Base-by-base conservation (phyloP, 2,113 vertebrate genomes). In the Thinocorus orbignyianus region DNA sequence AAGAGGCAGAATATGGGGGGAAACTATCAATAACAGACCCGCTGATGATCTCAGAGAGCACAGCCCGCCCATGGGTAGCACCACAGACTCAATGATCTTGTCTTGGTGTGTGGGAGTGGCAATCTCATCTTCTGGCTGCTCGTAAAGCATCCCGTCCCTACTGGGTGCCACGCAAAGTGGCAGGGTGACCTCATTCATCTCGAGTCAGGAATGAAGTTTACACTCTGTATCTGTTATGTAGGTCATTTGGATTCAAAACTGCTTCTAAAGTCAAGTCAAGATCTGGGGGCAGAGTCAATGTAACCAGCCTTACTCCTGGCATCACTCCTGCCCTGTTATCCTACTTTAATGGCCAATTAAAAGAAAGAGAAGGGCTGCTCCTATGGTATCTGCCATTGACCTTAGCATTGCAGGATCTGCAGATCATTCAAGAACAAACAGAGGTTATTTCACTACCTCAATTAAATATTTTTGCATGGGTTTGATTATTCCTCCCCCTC, bases 151-250 rank as follows among this genome's bases (percentile, higher is more conserved):
- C 68, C 60, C 5, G 3, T 49, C 89, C 76, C 54, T 28, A 28
- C 39, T 17, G 54, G 54, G 76, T 30, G 48, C 35, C 3, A 30
- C 52, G 42, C 24, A 72, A 62, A 55, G n/a, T 20, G 64, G 51
- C 68, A 69, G 55, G 37, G 76, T 92, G 86, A 92, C 88, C 58
- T 84, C 86, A 71, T 81, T 60, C 35, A 17, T 48, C 35, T 66
- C 0, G 0, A 44, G 18, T 8, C 39, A 65, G 64, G 49, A 24
- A n/a, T 31, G 22, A 22, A 16, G 41, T 41, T 51, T n/a, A n/a
- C 3, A 10, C 60, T 58, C 20, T 13, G 6, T 66, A n/a, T 23
- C 60, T 73, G 42, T 49, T 78, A 42, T 28, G 44, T 78, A 60
- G 70, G 81, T 86, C 44, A 22, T 54, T 69, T 2, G 4, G 20